Evolutionary conservation across 2,797 vertebrate genomes (phyloP), one percentile per base, ranked within the genome.

Genomic region (Coregonus ussuriensis): DNA sequence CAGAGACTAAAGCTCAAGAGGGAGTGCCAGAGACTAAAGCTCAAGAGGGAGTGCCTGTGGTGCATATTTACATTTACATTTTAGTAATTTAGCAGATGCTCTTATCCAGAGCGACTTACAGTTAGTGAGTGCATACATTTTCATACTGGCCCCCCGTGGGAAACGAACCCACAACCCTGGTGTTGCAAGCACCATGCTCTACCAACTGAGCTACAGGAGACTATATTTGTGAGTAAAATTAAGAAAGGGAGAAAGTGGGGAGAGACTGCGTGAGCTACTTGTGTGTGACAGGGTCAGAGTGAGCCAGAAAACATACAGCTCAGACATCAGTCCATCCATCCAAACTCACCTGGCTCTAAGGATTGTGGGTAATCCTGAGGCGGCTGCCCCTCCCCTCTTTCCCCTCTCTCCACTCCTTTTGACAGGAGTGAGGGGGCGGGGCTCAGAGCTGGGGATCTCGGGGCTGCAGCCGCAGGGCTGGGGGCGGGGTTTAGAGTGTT

Each of bases 331-430:
- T 47, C 41, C 41, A 84, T n/a, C 31, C 16, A 7, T 54, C 18
- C 79, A 76, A 15, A 80, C 93, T 91, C 87, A 99, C 97, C 97
- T 93, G 97, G 96, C 87, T 97, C 97, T 75, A 96, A 82, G 16
- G 95, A 93, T 85, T 95, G 94, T 86, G 95, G 95, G 91, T 95
- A 92, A 79, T 95, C 94, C 85, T 93, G 93, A 6, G 95, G 94
- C 4, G 91, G 95, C 86, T 93, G 96, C 52, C 95, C 95, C 86
- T 96, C 95, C 16, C 93, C 95, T 53, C 95, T 92, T 79, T 95
- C 93, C 84, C 94, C 93, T 16, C 94, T 81, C 0, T 96, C 91
- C 66, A 92, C 89, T 66, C 93, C 94, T 82, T 95, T 96, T 70
- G 94, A 90, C 67, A 94, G 94, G 89, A 92, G 95, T n/a, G 93